Evolutionary conservation across 2,797 vertebrate species (phyloP).

Genomic region (Fratercula arctica): DNA sequence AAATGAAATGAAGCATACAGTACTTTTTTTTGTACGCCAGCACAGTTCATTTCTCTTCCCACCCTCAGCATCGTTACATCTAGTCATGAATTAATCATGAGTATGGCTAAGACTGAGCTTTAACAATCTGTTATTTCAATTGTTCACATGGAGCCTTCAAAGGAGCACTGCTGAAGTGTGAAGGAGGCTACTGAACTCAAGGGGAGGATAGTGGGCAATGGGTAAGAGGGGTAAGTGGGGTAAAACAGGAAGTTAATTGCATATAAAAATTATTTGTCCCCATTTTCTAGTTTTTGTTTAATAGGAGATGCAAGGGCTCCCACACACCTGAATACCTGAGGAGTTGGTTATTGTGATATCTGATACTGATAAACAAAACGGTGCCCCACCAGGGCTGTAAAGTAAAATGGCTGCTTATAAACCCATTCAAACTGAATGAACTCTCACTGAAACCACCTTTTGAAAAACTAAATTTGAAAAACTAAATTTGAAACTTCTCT

Average conservation of each 20-base stretch:
- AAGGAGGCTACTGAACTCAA: constrained; percentile 60
- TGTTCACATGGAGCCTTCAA: constrained; percentile 37
- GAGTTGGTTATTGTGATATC: constrained; percentile 77
- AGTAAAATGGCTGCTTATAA: constrained; percentile 62
- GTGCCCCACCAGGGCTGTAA: constrained; percentile 54
- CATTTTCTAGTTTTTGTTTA: constrained; percentile 72
- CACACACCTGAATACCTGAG: constrained; percentile 81
- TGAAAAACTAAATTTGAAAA: constrained; percentile 13
- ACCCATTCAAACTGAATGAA: not conserved
- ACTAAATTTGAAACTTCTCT: constrained; percentile 6
- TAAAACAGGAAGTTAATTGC: constrained; percentile 74
- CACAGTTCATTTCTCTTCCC: constrained; percentile 50
- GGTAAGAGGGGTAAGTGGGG: constrained; percentile 23
- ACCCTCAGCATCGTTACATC: constrained; percentile 54
- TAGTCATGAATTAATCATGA: constrained; percentile 63
- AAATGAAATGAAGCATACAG: constrained; percentile 64
- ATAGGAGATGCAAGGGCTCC: constrained; percentile 74
- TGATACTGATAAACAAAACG: constrained; percentile 66
- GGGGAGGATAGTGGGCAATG: not conserved
- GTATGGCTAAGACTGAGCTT: constrained; percentile 64
- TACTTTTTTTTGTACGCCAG: constrained; percentile 47
- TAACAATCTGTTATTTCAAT: constrained; percentile 35
- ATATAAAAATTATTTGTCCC: constrained; percentile 80
- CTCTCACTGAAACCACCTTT: constrained; percentile 7
- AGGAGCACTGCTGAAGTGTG: constrained; percentile 65